Percentiles rank a stretch among this genome's conserved stretches.
phyloP scores from a whole-genome alignment of 2,797 vertebrate genomes.

The Melopsittacus undulatus region DNA sequence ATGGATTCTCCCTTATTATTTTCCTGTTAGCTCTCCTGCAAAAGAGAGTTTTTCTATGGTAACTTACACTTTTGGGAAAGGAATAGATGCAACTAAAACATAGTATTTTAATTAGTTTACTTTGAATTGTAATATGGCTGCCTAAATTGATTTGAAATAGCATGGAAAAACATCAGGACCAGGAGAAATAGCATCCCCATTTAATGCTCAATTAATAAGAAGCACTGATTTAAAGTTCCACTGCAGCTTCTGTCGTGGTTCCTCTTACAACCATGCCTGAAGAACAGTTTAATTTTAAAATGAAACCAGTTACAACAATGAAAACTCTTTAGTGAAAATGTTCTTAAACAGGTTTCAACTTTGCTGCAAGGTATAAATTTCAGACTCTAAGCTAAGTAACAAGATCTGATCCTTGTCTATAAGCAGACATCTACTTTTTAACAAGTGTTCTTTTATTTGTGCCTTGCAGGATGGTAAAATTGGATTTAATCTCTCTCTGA shows the following conservation, averaged over 20 bases:
- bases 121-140: background rate
- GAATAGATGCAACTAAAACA: background rate
- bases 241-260: background rate
- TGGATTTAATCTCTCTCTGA: conserved; percentile 11
- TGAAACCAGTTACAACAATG: background rate
- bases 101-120: background rate
- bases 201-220: background rate
- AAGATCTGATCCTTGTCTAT: conserved; percentile 2
- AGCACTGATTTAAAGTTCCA: background rate
- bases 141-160: conserved; percentile 18
- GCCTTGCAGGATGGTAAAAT: conserved; percentile 2
- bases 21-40: background rate
- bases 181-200: background rate
- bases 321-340: conserved; percentile 21
- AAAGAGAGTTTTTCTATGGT: background rate
- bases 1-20: background rate
- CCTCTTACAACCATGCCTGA: background rate
- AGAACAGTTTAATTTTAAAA: conserved; percentile 16
- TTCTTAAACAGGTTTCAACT: conserved; percentile 11
- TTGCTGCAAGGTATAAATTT: conserved; percentile 32
- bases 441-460: conserved; percentile 37
- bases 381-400: background rate
- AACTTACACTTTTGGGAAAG: background rate
- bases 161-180: background rate
- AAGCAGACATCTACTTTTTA: conserved; percentile 33